phyloP scores from a whole-genome alignment of 1,140 invertebrate genomes.

The Lysiphlebus fabarum region DNA sequence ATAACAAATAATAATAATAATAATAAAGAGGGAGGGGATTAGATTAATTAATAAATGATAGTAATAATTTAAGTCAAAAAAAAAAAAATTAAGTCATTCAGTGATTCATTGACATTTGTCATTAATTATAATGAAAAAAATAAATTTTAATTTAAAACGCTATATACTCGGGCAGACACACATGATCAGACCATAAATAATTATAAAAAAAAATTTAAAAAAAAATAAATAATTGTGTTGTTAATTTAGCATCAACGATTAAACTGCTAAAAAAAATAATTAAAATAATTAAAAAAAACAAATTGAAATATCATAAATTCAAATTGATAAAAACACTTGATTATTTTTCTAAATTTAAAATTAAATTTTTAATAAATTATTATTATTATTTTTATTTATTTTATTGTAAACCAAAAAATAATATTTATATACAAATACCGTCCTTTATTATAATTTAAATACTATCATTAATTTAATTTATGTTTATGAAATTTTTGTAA shows the following conservation, averaged over 20 bases:
- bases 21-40: conserved; percentile 2
- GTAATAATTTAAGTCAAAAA: neutral
- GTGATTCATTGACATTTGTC: conserved; percentile 22
- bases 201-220: neutral
- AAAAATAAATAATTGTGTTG: neutral
- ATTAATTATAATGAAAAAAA: conserved; percentile 3
- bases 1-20: too few species aligned
- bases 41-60: neutral
- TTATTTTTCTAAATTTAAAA: too few species aligned
- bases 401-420: too few species aligned
- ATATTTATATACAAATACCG: too few species aligned
- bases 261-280: neutral
- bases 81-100: neutral
- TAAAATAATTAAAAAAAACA: neutral
- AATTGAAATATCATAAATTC: too few species aligned
- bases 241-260: conserved; percentile 11
- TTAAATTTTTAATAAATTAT: too few species aligned
- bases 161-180: conserved; percentile 22
- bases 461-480: too few species aligned
- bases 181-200: conserved; percentile 7
- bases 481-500: too few species aligned
- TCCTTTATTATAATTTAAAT: too few species aligned
- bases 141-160: conserved; percentile 13
- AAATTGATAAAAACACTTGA: too few species aligned
- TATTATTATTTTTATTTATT: too few species aligned